phyloP scores from a whole-genome alignment of 2,797 vertebrate species.

The Sciurus vulgaris region DNA sequence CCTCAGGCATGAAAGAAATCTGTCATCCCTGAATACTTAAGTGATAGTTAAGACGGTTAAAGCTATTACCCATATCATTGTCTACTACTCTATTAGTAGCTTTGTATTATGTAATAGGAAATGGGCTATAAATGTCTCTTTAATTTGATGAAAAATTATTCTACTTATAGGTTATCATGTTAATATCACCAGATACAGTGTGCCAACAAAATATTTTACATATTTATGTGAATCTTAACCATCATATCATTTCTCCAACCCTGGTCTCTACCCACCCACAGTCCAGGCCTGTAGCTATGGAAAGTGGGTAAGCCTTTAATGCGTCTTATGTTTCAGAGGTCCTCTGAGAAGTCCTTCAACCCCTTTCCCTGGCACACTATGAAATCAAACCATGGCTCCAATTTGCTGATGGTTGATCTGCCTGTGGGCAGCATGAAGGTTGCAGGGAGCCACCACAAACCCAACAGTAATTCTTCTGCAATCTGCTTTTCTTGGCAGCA shows the following conservation, averaged over 20 bases:
- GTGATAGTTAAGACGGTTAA: constrained; percentile 55
- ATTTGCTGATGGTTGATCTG: not conserved
- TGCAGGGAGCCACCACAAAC: constrained; percentile 1
- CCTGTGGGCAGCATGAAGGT: not conserved
- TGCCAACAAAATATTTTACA: constrained; percentile 53
- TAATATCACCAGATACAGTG: constrained; percentile 62
- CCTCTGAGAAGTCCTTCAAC: not conserved
- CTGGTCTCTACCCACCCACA: not conserved
- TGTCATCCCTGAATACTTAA: constrained; percentile 64
- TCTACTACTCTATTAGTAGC: constrained; percentile 66
- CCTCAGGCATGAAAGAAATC: constrained; percentile 59
- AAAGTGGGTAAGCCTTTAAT: not conserved
- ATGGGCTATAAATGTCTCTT: constrained; percentile 66
- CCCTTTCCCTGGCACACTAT: not conserved
- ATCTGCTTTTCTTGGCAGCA: constrained; percentile 45
- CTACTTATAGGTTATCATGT: constrained; percentile 65
- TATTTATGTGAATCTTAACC: constrained; percentile 16
- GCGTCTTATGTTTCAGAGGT: not conserved
- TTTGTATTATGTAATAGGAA: constrained; percentile 77
- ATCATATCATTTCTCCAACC: not conserved
- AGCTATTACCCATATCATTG: constrained; percentile 59
- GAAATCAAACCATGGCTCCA: not conserved
- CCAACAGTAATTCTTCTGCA: not conserved
- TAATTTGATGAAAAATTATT: constrained; percentile 62
- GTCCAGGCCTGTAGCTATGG: constrained; percentile 14